Evolutionary conservation across 2,888 invertebrate species (phyloP).

Genomic region (Dromius quadrimaculatus): DNA sequence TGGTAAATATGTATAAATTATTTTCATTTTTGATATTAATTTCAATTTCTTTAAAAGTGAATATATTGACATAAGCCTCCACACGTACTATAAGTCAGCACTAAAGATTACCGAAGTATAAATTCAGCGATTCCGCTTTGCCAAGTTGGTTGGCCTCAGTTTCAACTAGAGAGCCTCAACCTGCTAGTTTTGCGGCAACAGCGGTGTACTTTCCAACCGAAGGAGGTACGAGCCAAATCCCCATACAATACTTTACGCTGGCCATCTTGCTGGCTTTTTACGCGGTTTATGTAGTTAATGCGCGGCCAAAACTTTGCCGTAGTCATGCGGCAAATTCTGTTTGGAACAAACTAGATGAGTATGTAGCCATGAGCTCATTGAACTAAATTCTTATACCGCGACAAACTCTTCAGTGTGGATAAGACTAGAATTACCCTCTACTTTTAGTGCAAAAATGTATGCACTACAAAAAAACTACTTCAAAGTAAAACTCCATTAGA

Average conservation of each 20-base stretch:
- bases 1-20: no score
- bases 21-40: no score
- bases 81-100: slow-evolving; percentile 5
- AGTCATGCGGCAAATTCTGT: slow-evolving; percentile 41
- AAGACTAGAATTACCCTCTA: slow-evolving; percentile 40
- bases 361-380: slow-evolving; percentile 36
- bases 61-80: background rate
- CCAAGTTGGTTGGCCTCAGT: slow-evolving; percentile 8
- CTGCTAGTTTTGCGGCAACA: background rate
- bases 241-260: slow-evolving; percentile 48
- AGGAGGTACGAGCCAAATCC: slow-evolving; percentile 37
- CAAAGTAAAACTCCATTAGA: slow-evolving; percentile 16
- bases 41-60: background rate
- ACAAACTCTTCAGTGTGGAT: slow-evolving; percentile 23
- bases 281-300: slow-evolving; percentile 49
- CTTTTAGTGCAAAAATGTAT: slow-evolving; percentile 36
- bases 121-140: slow-evolving; percentile 21
- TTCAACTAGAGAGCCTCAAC: background rate
- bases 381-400: slow-evolving; percentile 41
- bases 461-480: slow-evolving; percentile 11
- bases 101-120: slow-evolving; percentile 1
- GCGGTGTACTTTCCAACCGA: slow-evolving; percentile 1
- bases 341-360: slow-evolving; percentile 38
- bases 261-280: slow-evolving; percentile 50
- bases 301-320: slow-evolving; percentile 42